phyloP scores from a whole-genome alignment of 2,113 vertebrate species.

The Oreochromis aureus region DNA sequence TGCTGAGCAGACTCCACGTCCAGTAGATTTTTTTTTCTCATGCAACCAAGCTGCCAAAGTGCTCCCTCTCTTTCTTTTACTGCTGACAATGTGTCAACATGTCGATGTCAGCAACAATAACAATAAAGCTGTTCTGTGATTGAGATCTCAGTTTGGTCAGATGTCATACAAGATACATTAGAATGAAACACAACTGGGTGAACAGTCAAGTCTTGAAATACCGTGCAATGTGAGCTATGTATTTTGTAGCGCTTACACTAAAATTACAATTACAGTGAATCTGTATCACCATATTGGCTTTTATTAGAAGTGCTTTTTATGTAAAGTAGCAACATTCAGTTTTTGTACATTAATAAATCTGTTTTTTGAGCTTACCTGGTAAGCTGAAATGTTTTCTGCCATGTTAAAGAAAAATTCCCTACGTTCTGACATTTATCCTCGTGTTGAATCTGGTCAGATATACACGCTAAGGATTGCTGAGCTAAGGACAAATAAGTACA shows the following conservation, averaged over 20 bases:
- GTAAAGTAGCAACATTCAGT: neutral
- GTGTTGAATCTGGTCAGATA: conserved; percentile 49
- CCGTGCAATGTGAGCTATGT: neutral
- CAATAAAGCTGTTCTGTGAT: conserved; percentile 59
- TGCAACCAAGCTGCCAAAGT: conserved; percentile 47
- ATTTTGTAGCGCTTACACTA: neutral
- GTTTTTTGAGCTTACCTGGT: neutral
- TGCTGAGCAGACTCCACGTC: conserved; percentile 48
- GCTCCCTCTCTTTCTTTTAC: conserved; percentile 18
- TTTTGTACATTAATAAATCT: neutral
- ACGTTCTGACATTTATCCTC: conserved; percentile 48
- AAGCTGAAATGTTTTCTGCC: neutral
- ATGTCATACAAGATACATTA: conserved; percentile 39
- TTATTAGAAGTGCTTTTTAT: neutral
- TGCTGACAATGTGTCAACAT: conserved; percentile 68
- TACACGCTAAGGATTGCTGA: conserved; percentile 47
- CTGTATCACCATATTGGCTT: neutral
- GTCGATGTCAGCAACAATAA: conserved; percentile 66
- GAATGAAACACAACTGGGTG: conserved; percentile 35
- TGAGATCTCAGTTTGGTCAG: conserved; percentile 62
- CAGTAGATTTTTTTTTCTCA: conserved; percentile 20
- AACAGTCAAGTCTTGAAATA: neutral
- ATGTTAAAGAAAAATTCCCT: conserved; percentile 17
- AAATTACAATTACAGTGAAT: neutral
- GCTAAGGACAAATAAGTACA: conserved; percentile 52